Evolutionary conservation across 2,113 vertebrate genomes (phyloP).

Genomic region (Silurus meridionalis): DNA sequence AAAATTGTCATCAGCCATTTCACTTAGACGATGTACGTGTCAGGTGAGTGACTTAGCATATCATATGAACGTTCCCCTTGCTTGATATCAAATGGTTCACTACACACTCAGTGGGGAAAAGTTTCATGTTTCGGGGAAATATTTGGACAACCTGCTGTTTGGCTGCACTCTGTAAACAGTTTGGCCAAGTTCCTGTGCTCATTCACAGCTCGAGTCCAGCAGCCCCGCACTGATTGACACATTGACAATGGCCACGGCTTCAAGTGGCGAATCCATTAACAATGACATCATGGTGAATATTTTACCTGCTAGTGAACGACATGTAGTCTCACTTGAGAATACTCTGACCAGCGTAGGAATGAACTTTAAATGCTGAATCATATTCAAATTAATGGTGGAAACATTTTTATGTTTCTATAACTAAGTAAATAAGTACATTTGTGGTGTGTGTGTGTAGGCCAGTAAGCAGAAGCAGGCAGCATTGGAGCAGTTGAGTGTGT

Average conservation of each 20-base stretch:
- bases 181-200: constrained; percentile 20
- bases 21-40: constrained; percentile 21
- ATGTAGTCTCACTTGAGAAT: background rate
- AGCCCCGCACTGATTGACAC: constrained; percentile 35
- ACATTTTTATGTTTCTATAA: background rate
- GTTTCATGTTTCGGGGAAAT: constrained; percentile 48
- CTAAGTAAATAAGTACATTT: background rate
- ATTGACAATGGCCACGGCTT: constrained; percentile 27
- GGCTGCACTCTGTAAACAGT: constrained; percentile 42
- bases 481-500: constrained; percentile 67
- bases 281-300: constrained; percentile 1
- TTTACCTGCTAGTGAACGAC: constrained; percentile 10
- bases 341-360: background rate
- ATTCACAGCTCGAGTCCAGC: constrained; percentile 33
- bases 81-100: constrained; percentile 40
- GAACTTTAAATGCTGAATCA: background rate
- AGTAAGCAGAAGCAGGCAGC: constrained; percentile 66
- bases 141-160: constrained; percentile 47
- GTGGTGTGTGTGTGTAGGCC: constrained; percentile 59
- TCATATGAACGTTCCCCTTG: constrained; percentile 26
- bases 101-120: constrained; percentile 41
- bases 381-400: background rate
- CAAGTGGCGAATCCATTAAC: constrained; percentile 29
- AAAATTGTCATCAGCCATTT: background rate
- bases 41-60: constrained; percentile 26